Percentiles rank a stretch among this genome's conserved stretches.
Conservation (phyloP, 2,888 invertebrate species). For the Archips xylosteana region DNA sequence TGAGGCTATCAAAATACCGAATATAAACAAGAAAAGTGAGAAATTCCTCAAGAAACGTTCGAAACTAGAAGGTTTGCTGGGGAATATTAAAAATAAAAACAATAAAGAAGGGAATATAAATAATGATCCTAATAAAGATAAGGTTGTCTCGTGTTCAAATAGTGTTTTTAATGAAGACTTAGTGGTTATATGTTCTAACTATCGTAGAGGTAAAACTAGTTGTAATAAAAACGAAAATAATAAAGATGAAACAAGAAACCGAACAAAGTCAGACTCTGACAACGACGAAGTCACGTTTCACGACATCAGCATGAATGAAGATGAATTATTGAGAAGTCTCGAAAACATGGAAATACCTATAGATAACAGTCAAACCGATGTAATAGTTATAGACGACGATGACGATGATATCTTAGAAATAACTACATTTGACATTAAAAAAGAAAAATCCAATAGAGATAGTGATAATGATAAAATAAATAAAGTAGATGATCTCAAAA, state of each 20-base stretch:
- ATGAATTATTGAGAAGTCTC: conserved; percentile 59
- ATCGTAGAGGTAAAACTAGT: background rate
- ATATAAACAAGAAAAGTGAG: conserved; percentile 47
- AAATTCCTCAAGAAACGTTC: conserved; percentile 61
- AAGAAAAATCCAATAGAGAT: background rate
- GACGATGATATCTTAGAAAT: conserved; percentile 21
- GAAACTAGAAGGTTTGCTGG: conserved; percentile 64
- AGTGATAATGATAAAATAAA: background rate
- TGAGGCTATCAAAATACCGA: conserved; percentile 32
- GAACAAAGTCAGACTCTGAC: conserved; percentile 49
- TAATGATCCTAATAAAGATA: conserved; percentile 18
- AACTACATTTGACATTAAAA: background rate
- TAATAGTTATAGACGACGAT: conserved; percentile 33
- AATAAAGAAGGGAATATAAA: conserved; percentile 7
- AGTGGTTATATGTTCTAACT: conserved; percentile 27
- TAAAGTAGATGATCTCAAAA: conserved; percentile 21
- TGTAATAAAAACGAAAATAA: conserved; percentile 2
- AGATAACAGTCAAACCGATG: conserved; percentile 38
- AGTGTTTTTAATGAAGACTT: conserved; percentile 17
- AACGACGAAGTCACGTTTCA: conserved; percentile 50
- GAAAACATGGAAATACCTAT: conserved; percentile 68
- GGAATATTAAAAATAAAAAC: conserved; percentile 60
- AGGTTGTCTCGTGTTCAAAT: background rate
- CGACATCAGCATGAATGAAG: conserved; percentile 57
- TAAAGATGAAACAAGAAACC: background rate